Evolutionary conservation across 2,113 vertebrate genomes (phyloP), one percentile per base, ranked within the genome.

Genomic region (Clarias gariepinus): DNA sequence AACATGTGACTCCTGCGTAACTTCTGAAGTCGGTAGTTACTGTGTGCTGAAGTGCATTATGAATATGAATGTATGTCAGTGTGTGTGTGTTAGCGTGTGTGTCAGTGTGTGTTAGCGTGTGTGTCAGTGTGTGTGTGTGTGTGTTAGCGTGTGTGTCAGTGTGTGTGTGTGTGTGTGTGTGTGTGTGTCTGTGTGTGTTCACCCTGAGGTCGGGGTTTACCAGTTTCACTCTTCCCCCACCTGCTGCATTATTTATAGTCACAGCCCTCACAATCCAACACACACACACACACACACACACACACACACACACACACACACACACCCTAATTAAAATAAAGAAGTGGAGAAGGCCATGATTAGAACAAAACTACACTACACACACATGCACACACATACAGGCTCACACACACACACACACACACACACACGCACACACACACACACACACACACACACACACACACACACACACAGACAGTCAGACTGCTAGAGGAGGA

Each of bases 161-260:
- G 21, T 61, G 60, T 61, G 60, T 61, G 19, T 23, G 60, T 61
- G 60, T 61, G 60, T 61, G 60, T 61, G 60, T 52, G 73, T 52
- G 53, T 79, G 77, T 58, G 53, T 53, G 74, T 28, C 52, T 28
- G 74, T 55, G 74, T 41, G 69, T 41, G 11, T 74, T 55, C 1
- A 55, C 52, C 52, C 80, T 68, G 86, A 87, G 89, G 36, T 28
- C 88, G 83, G 90, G 87, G 81, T 78, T 81, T 21, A 87, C 47
- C 80, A 93, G 89, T 82, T 89, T n/a, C 88, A 89, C 90, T 92
- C 92, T 90, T 88, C 91, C 90, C 87, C 90, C 91, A 81, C 55
- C 81, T 86, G 60, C 88, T 95, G 91, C 93, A 95, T 95, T 95
- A 95, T 95, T 94, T 92, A 95, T 95, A 90, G 86, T 91, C 91